Percentiles rank a stretch among this genome's conserved stretches.
Evolutionary conservation across 2,888 invertebrate species (phyloP).

Genomic region (Lomographa bimaculata): DNA sequence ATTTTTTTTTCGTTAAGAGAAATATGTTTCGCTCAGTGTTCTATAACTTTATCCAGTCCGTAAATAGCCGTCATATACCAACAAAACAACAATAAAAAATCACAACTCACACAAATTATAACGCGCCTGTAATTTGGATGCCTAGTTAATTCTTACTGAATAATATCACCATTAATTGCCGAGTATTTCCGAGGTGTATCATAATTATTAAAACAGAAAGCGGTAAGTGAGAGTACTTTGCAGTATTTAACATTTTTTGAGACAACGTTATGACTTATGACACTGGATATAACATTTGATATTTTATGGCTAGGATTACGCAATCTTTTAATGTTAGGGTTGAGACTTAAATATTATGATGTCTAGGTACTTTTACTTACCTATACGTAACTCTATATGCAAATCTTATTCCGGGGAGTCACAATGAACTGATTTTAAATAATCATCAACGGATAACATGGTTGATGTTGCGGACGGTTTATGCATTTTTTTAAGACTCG

Average conservation of each 20-base stretch:
- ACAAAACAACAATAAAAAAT: slow-evolving; percentile 28
- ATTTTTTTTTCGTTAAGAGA: no score
- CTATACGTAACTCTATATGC: slow-evolving; percentile 3
- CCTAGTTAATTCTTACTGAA: slow-evolving; percentile 39
- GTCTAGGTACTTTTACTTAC: no score
- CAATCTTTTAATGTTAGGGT: slow-evolving; percentile 20
- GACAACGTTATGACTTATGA: slow-evolving; percentile 23
- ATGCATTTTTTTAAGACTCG: no score
- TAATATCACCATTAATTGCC: slow-evolving; percentile 61
- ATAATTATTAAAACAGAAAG: slow-evolving; percentile 64
- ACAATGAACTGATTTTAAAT: no score
- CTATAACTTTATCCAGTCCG: no score
- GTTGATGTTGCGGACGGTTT: no score
- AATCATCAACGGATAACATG: no score
- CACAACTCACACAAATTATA: slow-evolving; percentile 44
- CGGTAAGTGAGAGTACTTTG: slow-evolving; percentile 59
- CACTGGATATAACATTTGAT: slow-evolving; percentile 26
- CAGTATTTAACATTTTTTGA: slow-evolving; percentile 32
- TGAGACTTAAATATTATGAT: slow-evolving; percentile 11
- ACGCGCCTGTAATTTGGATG: slow-evolving; percentile 32
- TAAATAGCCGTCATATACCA: no score
- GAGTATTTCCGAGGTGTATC: slow-evolving; percentile 42
- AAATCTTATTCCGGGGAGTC: no score
- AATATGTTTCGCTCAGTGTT: no score
- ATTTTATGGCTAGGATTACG: slow-evolving; percentile 30